Evolutionary conservation across 92 coral and sea anemone genomes (phyloP).

Genomic region (Zoanthus gigantus): DNA sequence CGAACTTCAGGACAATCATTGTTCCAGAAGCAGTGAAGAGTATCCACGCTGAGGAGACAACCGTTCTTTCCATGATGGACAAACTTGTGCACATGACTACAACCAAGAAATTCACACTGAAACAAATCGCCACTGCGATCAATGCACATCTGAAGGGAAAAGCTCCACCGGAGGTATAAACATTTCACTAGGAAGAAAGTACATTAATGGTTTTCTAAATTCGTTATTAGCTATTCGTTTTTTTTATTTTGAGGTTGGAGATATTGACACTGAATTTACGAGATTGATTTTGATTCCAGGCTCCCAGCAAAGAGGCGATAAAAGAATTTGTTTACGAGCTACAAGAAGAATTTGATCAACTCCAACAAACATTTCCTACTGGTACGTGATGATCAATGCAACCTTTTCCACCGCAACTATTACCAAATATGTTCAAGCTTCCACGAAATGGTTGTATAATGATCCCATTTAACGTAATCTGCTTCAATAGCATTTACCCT

Average conservation of each 20-base stretch:
- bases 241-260: no score
- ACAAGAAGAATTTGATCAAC: slow-evolving; percentile 36
- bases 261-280: no score
- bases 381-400: slow-evolving; percentile 5
- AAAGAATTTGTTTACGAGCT: slow-evolving; percentile 11
- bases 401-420: no score
- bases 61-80: slow-evolving; percentile 79
- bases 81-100: slow-evolving; percentile 71
- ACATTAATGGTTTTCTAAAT: no score
- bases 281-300: not conserved
- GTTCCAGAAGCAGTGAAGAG: slow-evolving; percentile 97
- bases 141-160: slow-evolving; percentile 58
- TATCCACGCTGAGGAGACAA: slow-evolving; percentile 79
- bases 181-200: not conserved
- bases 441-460: no score
- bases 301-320: slow-evolving; percentile 32
- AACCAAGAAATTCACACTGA: slow-evolving; percentile 55
- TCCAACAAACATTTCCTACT: slow-evolving; percentile 26
- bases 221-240: not conserved
- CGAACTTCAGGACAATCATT: slow-evolving; percentile 95
- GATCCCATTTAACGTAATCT: no score
- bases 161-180: slow-evolving; percentile 50
- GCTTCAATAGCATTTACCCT: no score
- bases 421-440: no score
- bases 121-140: slow-evolving; percentile 54